Conservation (phyloP, 2,888 invertebrate genomes). For the Apodemia zela region DNA sequence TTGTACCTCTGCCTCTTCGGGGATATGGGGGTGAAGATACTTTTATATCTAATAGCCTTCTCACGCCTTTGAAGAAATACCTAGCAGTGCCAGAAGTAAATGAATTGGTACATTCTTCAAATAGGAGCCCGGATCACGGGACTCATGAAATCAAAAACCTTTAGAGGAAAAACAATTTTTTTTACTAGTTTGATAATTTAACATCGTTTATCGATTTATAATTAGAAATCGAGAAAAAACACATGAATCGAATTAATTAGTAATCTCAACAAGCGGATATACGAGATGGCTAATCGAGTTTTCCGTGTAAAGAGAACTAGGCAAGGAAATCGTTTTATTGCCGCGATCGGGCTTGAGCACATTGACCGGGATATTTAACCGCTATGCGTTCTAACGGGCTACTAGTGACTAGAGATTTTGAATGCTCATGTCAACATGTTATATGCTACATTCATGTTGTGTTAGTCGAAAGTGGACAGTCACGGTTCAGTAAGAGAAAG, state of each 20-base stretch:
- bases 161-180: no score
- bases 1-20: no score
- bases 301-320: conserved; percentile 28
- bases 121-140: no score
- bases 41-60: no score
- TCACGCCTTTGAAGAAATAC: no score
- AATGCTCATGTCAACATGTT: conserved; percentile 13
- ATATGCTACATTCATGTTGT: background rate
- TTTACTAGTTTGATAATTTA: no score
- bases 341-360: conserved; percentile 38
- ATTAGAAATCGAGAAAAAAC: no score
- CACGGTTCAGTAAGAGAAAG: background rate
- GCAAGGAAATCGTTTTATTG: conserved; percentile 45
- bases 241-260: background rate
- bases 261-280: background rate
- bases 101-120: no score
- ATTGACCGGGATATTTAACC: conserved; percentile 48
- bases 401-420: conserved; percentile 37
- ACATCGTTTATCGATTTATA: no score
- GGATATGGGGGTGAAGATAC: no score
- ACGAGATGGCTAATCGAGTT: conserved; percentile 22
- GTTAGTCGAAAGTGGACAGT: background rate
- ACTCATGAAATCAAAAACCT: no score
- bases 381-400: conserved; percentile 41
- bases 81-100: no score